Base-by-base conservation (phyloP, 2,113 vertebrate genomes). In the Muntiacus reevesi region DNA sequence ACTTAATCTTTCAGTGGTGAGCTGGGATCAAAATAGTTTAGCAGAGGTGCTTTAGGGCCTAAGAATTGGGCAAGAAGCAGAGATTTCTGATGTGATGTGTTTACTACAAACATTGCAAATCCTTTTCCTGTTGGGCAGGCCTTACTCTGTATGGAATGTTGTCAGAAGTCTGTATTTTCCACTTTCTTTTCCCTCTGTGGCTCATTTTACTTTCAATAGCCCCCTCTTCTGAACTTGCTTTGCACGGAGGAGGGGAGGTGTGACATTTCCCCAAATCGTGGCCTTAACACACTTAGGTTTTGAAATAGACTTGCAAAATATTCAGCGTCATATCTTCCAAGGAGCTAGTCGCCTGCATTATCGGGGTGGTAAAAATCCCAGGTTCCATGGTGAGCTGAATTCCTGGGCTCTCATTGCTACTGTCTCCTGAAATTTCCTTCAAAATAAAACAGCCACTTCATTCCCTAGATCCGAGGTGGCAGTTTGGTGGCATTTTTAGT, bases 241-340 rank as follows among this genome's bases (percentile, higher is more conserved):
- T 59, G 76, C 7, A 9, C 12, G 1, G 54, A 94, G 95, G 36
- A 86, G 15, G 3, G 45, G 82, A 96, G 82, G 62, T 82, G 71
- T 27, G 78, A 97, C 88, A 87, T 97, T 92, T 92, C 84, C 91
- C 94, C 87, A 33, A 57, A 40, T 27, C 52, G 0, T 13, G 86
- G 71, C 67, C 94, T 89, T 82, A 52, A 78, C 93, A 89, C 36
- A 87, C 87, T 64, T 85, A 9, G 0, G n/a, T 55, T 89, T 89
- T 64, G 88, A 96, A 98, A 74, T 59, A 79, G 85, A 89, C 74
- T 59, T 85, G 85, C 87, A 55, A 98, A 98, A 94, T 95, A 97
- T 43, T 98, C 97, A 81, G 85, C 50, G 85, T 94, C 71, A n/a
- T 2, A 30, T 76, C 89, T 71, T 25, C 40, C 7, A 4, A 17